Evolutionary conservation across 2,113 vertebrate species (phyloP).

Genomic region (Takifugu bimaculatus): DNA sequence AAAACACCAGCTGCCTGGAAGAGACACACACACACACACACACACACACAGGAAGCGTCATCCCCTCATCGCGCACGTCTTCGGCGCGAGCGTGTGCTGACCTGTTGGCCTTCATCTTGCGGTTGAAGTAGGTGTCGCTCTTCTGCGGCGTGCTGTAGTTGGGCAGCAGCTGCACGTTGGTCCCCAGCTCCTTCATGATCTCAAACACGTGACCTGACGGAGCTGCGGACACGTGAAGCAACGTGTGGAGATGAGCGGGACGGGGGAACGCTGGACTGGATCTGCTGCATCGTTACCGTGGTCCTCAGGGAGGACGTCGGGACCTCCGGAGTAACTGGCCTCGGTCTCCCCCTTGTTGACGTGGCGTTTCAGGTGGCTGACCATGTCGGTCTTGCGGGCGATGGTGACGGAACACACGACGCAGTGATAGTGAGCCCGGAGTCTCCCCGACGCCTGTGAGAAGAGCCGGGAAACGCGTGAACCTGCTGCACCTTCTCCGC

Average conservation of each 20-base stretch:
- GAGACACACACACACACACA: constrained; percentile 17
- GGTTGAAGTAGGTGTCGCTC: constrained; percentile 96
- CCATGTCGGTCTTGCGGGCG: constrained; percentile 89
- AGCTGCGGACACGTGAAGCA: constrained; percentile 37
- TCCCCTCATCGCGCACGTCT: neutral
- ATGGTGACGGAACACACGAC: constrained; percentile 93
- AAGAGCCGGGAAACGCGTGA: too few relatives aligned
- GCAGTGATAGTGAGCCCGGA: constrained; percentile 93
- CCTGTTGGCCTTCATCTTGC: constrained; percentile 98
- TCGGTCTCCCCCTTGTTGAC: constrained; percentile 93
- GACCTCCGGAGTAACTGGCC: constrained; percentile 79
- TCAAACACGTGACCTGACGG: constrained; percentile 70
- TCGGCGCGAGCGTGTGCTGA: constrained; percentile 29
- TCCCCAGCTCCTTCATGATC: constrained; percentile 89
- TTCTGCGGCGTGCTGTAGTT: constrained; percentile 90
- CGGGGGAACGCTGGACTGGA: too few relatives aligned
- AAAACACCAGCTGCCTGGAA: constrained; percentile 92
- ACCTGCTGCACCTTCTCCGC: too few relatives aligned
- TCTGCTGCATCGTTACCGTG: constrained; percentile 40
- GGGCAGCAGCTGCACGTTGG: constrained; percentile 91
- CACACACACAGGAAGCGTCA: constrained; percentile 21
- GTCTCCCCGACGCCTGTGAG: constrained; percentile 75
- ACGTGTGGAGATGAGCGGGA: too few relatives aligned
- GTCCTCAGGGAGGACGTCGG: constrained; percentile 50
- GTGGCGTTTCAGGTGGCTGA: constrained; percentile 90